These are phyloP conservation scores for Arothron firmamentum DNA, from an alignment of 2,113 vertebrate genomes.

Conservation along the genomic window DNA sequence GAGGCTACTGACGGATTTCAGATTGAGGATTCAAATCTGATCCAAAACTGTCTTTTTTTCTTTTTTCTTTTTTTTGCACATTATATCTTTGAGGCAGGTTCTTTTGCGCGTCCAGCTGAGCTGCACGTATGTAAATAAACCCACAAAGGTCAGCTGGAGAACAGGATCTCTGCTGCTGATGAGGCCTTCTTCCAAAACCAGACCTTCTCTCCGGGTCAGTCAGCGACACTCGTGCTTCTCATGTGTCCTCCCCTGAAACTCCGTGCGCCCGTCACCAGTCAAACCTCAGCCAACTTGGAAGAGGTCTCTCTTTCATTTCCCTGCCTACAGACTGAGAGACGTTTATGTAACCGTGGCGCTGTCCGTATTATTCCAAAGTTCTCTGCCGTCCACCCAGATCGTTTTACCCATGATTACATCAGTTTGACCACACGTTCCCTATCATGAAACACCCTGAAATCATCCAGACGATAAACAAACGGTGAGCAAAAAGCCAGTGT, in stretches of 20 bases:
- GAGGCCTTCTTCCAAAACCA: not conserved
- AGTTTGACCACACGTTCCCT: constrained; percentile 20
- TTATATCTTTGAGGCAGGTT: too few species aligned
- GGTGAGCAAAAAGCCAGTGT: not conserved
- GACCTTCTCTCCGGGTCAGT: not conserved
- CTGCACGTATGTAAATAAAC: not conserved
- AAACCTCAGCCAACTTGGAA: not conserved
- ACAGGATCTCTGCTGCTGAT: not conserved
- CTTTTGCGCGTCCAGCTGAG: too few species aligned
- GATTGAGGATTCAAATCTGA: not conserved
- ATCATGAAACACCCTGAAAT: constrained; percentile 28
- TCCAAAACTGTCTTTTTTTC: constrained; percentile 6
- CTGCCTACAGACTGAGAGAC: constrained; percentile 11
- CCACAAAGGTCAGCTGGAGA: not conserved
- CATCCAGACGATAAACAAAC: not conserved
- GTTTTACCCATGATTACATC: constrained; percentile 37
- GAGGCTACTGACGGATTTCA: constrained; percentile 2
- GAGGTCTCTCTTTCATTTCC: not conserved
- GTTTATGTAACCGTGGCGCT: constrained; percentile 32
- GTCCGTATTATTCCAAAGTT: constrained; percentile 21
- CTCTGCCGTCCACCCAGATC: constrained; percentile 15
- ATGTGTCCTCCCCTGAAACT: not conserved
- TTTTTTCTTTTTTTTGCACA: too few species aligned
- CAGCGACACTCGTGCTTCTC: not conserved
- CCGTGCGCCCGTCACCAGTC: not conserved